Base-by-base conservation (phyloP, 2,888 invertebrate genomes). In the Adelognathus sp. region DNA sequence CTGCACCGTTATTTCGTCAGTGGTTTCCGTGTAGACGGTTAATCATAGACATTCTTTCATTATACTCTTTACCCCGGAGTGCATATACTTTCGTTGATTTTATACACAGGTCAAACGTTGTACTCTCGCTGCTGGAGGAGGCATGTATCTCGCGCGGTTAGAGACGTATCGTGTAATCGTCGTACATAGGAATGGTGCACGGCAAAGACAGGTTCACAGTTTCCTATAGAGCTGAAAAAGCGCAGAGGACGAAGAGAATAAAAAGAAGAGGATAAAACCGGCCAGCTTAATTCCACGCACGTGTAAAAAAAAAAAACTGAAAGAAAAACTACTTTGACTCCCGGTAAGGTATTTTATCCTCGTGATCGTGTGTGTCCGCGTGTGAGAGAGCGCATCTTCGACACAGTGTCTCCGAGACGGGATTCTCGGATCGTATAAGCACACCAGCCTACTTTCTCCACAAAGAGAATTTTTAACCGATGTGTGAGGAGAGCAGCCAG, bases 401-500 rank as follows among this genome's bases (percentile, higher is more conserved):
- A 64, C n/a, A n/a, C 64, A 88, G 87, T 88, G 89, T 90, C 89
- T 90, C 89, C 90, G 54, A 61, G 27, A 52, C 60, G 39, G 39
- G 52, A 75, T 61, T 16, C 39, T 52, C 61, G 70, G 75, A 74
- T 75, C 77, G 79, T 72, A 9, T n/a, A n/a, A n/a, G n/a, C 11
- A 36, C 79, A 74, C 64, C 74, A 90, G 89, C 91, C 91, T 91
- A 91, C 91, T 91, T 91, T 91, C 91, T 90, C 91, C 86, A 83
- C 84, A 85, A 87, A 88, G 88, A 88, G 88, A 89, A 89, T 90
- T 88, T 88, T 89, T 86, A 85, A 66, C 71, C 86, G 84, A 82
- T 73, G 82, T 84, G 84, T 82, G 87, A 82, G 81, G 82, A 86
- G 83, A 84, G 72, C 81, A 76, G 81, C 72, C n/a, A n/a, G n/a